Conservation (phyloP, 2,888 invertebrate species). For the Epistrophe eligans region DNA sequence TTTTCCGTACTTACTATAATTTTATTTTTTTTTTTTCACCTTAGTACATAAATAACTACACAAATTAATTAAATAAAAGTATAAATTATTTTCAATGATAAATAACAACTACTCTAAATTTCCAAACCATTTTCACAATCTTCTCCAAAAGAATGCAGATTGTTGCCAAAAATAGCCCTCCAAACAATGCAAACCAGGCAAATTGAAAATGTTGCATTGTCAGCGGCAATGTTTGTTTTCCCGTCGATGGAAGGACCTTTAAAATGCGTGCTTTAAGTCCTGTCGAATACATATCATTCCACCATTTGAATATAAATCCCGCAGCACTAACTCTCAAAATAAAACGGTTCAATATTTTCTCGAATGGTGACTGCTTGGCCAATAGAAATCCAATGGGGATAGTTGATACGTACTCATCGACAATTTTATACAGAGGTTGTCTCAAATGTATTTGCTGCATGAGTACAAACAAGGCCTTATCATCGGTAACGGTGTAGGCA, state of each 20-base stretch:
- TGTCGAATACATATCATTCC: conserved; percentile 67
- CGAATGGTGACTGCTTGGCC: conserved; percentile 78
- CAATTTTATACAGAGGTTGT: conserved; percentile 75
- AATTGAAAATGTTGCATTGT: conserved; percentile 78
- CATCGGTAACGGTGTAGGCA: conserved; percentile 76
- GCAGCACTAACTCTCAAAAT: conserved; percentile 75
- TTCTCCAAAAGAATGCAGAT: conserved; percentile 69
- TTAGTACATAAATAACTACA: neutral
- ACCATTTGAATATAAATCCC: conserved; percentile 78
- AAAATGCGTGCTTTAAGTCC: conserved; percentile 76
- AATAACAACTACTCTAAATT: conserved; percentile 70
- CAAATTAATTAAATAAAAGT: neutral
- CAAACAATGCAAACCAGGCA: conserved; percentile 77
- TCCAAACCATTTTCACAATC: conserved; percentile 38
- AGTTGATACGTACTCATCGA: conserved; percentile 77
- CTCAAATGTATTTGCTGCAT: conserved; percentile 77
- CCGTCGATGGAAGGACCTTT: conserved; percentile 46
- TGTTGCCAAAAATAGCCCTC: conserved; percentile 49
- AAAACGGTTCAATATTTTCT: conserved; percentile 77
- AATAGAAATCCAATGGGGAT: conserved; percentile 77
- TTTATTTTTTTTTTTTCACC: too few species aligned
- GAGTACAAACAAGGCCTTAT: conserved; percentile 77
- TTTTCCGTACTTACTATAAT: too few species aligned
- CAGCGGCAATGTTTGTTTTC: conserved; percentile 60
- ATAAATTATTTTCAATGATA: conserved; percentile 44